phyloP scores from a whole-genome alignment of 92 coral and sea anemone species.

The Meandrina meandrites region DNA sequence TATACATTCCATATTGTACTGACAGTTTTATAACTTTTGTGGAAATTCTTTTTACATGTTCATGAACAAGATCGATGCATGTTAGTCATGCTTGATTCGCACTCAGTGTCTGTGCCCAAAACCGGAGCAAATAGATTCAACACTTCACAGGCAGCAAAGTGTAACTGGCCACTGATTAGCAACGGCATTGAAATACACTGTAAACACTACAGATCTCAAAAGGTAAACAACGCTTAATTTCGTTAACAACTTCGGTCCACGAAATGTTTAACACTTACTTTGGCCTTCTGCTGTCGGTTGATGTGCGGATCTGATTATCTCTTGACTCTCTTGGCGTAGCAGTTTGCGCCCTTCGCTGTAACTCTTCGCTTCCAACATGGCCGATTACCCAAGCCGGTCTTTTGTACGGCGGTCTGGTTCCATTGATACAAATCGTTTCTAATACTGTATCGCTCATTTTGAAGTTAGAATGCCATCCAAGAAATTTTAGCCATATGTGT shows the following conservation, averaged over 20 bases:
- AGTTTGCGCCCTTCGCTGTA: conserved; percentile 61
- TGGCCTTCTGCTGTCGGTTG: conserved; percentile 58
- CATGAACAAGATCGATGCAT: no score
- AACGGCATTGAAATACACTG: not conserved
- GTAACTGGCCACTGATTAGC: not conserved
- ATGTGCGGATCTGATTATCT: not conserved
- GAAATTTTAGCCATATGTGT: not conserved
- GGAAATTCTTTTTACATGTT: no score
- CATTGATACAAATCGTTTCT: conserved; percentile 72
- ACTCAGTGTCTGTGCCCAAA: not conserved
- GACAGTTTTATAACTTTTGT: no score
- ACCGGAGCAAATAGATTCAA: not conserved
- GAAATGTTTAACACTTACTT: conserved; percentile 56
- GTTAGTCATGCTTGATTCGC: no score
- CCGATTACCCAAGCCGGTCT: conserved; percentile 82
- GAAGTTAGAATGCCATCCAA: no score
- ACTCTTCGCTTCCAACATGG: conserved; percentile 59
- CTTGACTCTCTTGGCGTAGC: conserved; percentile 38
- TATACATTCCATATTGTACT: no score
- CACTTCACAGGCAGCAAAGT: no score
- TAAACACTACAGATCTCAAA: not conserved
- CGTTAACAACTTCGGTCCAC: not conserved
- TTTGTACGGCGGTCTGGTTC: conserved; percentile 82
- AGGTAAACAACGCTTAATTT: not conserved
- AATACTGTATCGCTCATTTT: conserved; percentile 70